Evolutionary conservation across 2,113 vertebrate species (phyloP).

Genomic region (Polypterus senegalus): DNA sequence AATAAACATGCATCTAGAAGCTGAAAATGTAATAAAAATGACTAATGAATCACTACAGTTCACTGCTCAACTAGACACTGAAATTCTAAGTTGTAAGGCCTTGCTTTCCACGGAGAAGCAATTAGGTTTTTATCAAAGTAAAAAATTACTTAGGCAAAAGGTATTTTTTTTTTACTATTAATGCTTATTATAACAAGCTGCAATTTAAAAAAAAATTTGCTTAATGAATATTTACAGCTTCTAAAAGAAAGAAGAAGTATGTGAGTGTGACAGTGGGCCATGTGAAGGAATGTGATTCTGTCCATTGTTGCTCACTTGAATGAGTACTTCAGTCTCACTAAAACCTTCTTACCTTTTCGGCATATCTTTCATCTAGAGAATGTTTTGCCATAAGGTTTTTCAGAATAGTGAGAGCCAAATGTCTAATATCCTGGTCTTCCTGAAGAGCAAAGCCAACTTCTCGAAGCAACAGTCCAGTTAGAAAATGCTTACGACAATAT

Average conservation of each 20-base stretch:
- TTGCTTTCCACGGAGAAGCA: no score
- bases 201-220: neutral
- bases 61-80: no score
- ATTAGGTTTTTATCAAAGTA: no score
- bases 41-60: no score
- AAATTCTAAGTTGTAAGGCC: no score
- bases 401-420: conserved; percentile 79
- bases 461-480: conserved; percentile 80
- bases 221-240: neutral
- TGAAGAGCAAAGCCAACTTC: conserved; percentile 91
- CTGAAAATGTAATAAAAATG: no score
- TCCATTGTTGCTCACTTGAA: conserved; percentile 3
- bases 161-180: no score
- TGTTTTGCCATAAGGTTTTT: conserved; percentile 96
- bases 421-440: conserved; percentile 88
- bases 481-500: conserved; percentile 92
- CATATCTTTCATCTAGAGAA: conserved; percentile 82
- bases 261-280: neutral
- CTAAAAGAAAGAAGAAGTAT: neutral
- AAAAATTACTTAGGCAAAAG: no score
- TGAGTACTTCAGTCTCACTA: neutral
- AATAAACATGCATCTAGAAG: no score
- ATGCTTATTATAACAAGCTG: no score
- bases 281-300: conserved; percentile 16
- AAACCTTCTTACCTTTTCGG: conserved; percentile 56